Evolutionary conservation across 2,797 vertebrate species (phyloP).

Genomic region (Sebastes cheni): DNA sequence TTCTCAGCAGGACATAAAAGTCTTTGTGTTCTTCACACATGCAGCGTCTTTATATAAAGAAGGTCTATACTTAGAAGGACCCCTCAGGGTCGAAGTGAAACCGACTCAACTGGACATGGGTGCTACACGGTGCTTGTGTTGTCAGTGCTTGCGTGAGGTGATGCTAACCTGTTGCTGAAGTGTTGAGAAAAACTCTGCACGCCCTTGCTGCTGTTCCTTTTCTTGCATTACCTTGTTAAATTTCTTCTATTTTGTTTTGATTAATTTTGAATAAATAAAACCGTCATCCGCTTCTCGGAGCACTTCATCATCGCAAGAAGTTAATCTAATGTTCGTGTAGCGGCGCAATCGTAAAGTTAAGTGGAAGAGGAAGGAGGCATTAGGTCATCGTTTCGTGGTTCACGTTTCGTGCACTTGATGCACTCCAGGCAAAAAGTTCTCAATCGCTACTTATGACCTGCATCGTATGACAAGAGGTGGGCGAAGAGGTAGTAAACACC

Average conservation of each 20-base stretch:
- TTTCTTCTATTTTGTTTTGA: background rate
- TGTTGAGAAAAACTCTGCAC: background rate
- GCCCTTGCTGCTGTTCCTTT: background rate
- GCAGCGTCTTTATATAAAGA: slow-evolving; percentile 34
- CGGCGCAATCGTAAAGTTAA: background rate
- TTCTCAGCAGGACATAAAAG: slow-evolving; percentile 57
- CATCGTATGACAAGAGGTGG: slow-evolving; percentile 21
- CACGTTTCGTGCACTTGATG: slow-evolving; percentile 7
- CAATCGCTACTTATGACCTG: background rate
- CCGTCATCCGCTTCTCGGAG: background rate
- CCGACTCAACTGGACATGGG: background rate
- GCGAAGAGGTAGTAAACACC: background rate
- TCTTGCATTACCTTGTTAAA: background rate
- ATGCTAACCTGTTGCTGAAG: background rate
- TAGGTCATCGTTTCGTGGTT: slow-evolving; percentile 10
- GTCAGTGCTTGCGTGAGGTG: background rate
- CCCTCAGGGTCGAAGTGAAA: background rate
- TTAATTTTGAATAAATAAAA: background rate
- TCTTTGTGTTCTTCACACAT: slow-evolving; percentile 52
- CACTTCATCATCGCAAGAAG: background rate
- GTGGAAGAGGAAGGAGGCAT: slow-evolving; percentile 15
- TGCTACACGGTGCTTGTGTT: background rate
- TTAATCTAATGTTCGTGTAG: background rate
- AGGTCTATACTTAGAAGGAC: slow-evolving; percentile 47
- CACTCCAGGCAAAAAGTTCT: background rate